A percentile compares a stretch with the other conserved stretches of the same genome.
These are phyloP conservation scores for Stichopus chloronotus DNA, from an alignment of 35 echinoderm and acorn worm species.

Conservation along the genomic window DNA sequence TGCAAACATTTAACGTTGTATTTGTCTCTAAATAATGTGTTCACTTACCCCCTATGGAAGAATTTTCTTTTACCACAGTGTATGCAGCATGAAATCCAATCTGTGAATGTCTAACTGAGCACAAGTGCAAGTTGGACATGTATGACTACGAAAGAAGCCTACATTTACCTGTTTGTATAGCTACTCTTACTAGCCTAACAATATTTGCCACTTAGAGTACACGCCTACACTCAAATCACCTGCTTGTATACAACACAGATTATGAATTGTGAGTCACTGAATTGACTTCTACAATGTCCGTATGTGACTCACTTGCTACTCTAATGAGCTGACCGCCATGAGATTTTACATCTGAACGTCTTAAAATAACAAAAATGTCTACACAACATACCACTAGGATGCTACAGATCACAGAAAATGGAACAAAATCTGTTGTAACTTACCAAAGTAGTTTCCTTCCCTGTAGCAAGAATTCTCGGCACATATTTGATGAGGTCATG, in stretches of 20 bases:
- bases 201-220: constrained; percentile 24
- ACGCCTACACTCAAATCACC: constrained; percentile 32
- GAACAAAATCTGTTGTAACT: constrained; percentile 19
- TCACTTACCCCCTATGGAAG: too few species aligned
- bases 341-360: background rate
- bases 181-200: background rate
- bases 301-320: constrained; percentile 43
- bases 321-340: background rate
- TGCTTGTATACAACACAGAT: constrained; percentile 29
- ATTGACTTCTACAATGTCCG: constrained; percentile 18
- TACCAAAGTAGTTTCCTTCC: constrained; percentile 42
- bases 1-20: too few species aligned
- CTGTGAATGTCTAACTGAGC: too few species aligned
- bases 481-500: constrained; percentile 57
- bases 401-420: background rate
- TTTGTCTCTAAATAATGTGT: too few species aligned
- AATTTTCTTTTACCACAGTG: too few species aligned
- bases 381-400: background rate
- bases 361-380: background rate
- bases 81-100: too few species aligned
- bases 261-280: constrained; percentile 51
- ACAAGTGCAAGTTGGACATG: too few species aligned
- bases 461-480: constrained; percentile 46
- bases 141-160: background rate
- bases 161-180: background rate